Evolutionary conservation across 1,140 invertebrate species (phyloP), one percentile per base, ranked within the genome.

Genomic region (Choristoneura fumiferana): DNA sequence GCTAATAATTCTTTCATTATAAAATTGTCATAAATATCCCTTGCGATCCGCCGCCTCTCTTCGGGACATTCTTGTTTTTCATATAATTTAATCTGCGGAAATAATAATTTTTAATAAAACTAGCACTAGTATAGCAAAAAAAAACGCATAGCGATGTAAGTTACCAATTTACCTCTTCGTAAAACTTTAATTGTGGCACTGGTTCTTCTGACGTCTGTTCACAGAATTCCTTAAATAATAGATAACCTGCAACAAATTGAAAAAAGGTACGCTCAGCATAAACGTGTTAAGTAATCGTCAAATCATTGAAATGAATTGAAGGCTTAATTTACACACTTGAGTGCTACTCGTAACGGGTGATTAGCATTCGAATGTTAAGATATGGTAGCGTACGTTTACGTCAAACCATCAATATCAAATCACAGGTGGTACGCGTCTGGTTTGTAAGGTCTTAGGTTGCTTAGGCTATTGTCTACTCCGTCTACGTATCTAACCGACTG

Each of bases 1-100:
- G 98, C 96, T 78, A 99, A 92, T 81, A 99, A 93, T 94, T 99
- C 99, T 89, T 98, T 98, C 99, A 99, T 99, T 81, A 99, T 99
- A 92, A 98, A 99, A 92, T 99, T 98, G 91, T 99, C 99, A 90
- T 99, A 99, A 80, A 99, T 98, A 89, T 99, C 97, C 83, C 96
- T 93, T 54, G 98, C 98, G 71, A 97, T 93, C 87, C 96, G 96
- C 91, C 96, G 94, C 87, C 98, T 93, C 73, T 99, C 98, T 73
- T 99, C 98, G 35, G 96, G 93, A 75, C 96, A 97, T 90, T 99
- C 98, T 77, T 99, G 91, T 92, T 99, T 99, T 92, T 99, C 98
- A 91, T 97, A 99, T 87, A 95, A 94, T 92, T 98, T 99, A 82
- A 99, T 99, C 98, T 99, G 93, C 62, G 93, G 57, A 69, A 58